Base-by-base conservation (phyloP, 2,888 invertebrate genomes). In the Leptopilina drosophilae region DNA sequence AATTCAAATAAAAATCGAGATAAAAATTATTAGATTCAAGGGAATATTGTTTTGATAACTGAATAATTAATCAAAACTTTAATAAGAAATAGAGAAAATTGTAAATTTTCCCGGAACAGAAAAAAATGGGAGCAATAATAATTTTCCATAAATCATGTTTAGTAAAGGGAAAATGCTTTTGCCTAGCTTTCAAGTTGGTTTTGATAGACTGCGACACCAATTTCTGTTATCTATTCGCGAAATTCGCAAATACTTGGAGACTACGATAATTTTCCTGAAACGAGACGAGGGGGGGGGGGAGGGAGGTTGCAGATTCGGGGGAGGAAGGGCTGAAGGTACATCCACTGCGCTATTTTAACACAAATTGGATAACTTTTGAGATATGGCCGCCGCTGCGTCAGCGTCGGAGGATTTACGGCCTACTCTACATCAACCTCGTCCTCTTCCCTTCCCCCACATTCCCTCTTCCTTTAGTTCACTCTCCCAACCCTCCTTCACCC, bases 301-400 rank as follows among this genome's bases (percentile, higher is more conserved):
- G 11, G 12, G 12, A 12, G 11, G 11, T 11, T 49, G 33, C 33
- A 33, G 7, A 20, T 46, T 46, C 1, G 8, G 46, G 81, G 81
- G 64, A 76, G 69, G 69, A 75, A 80, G 78, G 73, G 79, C 81
- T 78, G 82, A 77, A 81, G 78, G 81, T 78, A 81, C 85, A 87
- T 86, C 87, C 85, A 84, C 83, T 80, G 85, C 85, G 88, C 88
- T 88, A 89, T 89, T 90, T 89, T 89, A 90, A 89, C 88, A 87
- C 89, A 89, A 90, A 90, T 90, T 90, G 89, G 88, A 90, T 90
- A 90, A 90, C 89, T 90, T 90, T 90, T 90, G 89, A 90, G 89
- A 89, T 89, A 90, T 89, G 87, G 87, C 86, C 86, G 86, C 82
- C 85, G 89, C 89, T 88, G 89, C 87, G 89, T 90, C 90, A 90